Percentiles rank a stretch among this genome's conserved stretches.
Conservation (phyloP, 2,888 invertebrate genomes). For the Trissoscelio sp. region DNA sequence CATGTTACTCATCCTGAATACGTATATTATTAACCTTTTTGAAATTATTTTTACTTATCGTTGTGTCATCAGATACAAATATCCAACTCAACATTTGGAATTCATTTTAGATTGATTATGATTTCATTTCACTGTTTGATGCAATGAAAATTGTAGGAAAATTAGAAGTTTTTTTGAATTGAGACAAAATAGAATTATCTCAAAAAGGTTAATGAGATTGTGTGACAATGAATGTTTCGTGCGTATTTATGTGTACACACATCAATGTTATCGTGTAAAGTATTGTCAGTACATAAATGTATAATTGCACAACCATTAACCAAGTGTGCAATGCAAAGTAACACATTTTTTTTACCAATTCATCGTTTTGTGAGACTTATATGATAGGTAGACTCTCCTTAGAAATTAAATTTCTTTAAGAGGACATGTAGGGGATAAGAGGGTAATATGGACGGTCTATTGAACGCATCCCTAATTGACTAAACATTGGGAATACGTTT, state of each 20-base stretch:
- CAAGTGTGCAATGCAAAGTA: constrained; percentile 1
- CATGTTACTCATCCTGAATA: constrained; percentile 46
- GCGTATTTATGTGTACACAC: constrained; percentile 43
- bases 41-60: background rate
- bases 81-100: too few relatives aligned
- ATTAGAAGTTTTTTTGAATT: too few relatives aligned
- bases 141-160: too few relatives aligned
- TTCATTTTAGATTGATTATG: too few relatives aligned
- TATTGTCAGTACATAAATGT: constrained; percentile 17
- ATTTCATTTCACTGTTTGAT: too few relatives aligned
- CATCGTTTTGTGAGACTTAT: background rate
- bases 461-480: too few relatives aligned
- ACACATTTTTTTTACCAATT: background rate
- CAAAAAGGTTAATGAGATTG: constrained; percentile 47
- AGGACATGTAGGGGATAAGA: too few relatives aligned
- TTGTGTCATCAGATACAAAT: too few relatives aligned
- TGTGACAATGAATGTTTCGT: constrained; percentile 36
- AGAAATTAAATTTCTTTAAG: background rate
- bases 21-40: constrained; percentile 56
- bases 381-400: background rate
- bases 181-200: background rate
- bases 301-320: constrained; percentile 5
- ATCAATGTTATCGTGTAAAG: constrained; percentile 17
- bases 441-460: too few relatives aligned
- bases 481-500: too few relatives aligned